Conservation (phyloP, 2,888 invertebrate genomes). For the Chymomyza procnemis region DNA sequence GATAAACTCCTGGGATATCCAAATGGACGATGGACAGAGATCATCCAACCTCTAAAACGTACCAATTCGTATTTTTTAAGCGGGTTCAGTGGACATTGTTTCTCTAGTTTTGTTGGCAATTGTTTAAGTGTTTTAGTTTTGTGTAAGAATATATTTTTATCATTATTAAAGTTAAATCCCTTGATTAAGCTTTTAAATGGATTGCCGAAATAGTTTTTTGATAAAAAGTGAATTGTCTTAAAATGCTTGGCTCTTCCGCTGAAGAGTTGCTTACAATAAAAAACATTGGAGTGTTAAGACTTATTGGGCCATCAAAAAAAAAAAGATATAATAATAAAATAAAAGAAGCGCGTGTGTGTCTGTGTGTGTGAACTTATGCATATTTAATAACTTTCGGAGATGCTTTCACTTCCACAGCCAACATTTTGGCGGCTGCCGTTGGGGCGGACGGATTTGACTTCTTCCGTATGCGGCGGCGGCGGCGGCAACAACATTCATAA, state of each 20-base stretch:
- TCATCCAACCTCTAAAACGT: too few species aligned
- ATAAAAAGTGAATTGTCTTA: neutral
- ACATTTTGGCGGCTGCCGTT: slow-evolving; percentile 44
- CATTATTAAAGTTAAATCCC: too few species aligned
- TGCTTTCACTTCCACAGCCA: slow-evolving; percentile 63
- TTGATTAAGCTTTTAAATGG: too few species aligned
- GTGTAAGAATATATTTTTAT: too few species aligned
- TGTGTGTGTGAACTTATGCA: slow-evolving; percentile 37
- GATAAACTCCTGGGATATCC: too few species aligned
- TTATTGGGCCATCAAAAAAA: neutral
- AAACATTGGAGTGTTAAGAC: neutral
- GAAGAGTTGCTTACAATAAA: neutral
- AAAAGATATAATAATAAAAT: neutral
- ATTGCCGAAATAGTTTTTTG: neutral
- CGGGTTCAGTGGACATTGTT: too few species aligned
- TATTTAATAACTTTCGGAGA: slow-evolving; percentile 65
- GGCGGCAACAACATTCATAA: neutral
- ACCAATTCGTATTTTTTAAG: too few species aligned
- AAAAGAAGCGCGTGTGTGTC: neutral
- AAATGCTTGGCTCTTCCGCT: neutral
- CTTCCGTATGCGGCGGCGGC: slow-evolving; percentile 30
- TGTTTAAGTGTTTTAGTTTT: too few species aligned
- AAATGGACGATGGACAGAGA: too few species aligned
- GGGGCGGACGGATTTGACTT: slow-evolving; percentile 4
- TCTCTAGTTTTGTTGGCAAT: too few species aligned